Base-by-base conservation (phyloP, 1,140 invertebrate species). In the Saccostrea echinata region DNA sequence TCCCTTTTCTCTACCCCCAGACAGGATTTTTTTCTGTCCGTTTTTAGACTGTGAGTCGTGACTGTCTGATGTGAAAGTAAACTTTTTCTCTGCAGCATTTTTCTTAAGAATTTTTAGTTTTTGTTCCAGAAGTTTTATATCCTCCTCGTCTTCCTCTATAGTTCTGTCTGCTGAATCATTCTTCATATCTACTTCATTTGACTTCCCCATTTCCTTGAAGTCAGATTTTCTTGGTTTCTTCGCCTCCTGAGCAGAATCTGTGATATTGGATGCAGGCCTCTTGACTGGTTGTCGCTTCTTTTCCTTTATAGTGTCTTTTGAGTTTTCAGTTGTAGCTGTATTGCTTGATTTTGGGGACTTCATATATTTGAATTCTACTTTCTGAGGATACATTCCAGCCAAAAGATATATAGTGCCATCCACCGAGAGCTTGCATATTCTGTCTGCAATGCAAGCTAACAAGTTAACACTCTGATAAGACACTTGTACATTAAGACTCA, bases 91-190 rank as follows among this genome's bases (percentile, higher is more conserved):
- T 1, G 51, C 83, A 27, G 88, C 88, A 88, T 61, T 81, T 82
- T 92, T 80, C 87, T 93, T 92, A n/a, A 93, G 52, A 13, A 88
- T 24, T 80, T 91, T 88, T 57, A 93, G 88, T 88, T 92, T 93
- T 76, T 89, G 87, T 80, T 90, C 89, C 6, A 94, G 86, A 90
- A 30, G 30, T 84, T 91, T 89, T 21, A 93, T 55, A 82, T 92
- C 86, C 30, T 90, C 80, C 6, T 91, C 90, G 24, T 93, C 91
- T 64, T 92, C 91, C 52, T 88, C 88, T 30, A 55, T 3, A 85
- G 83, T 27, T 57, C 52, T 85, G 12, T 82, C 61, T 33, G n/a
- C 61, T 51, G 61, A 61, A 27, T 43, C 84, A 80, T 57, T 87
- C 13, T 90, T 21, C 68, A 8, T 81, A 52, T 52, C 55, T 52